Conservation (phyloP, 2,797 vertebrate genomes). For the Chloroceryle inda region DNA sequence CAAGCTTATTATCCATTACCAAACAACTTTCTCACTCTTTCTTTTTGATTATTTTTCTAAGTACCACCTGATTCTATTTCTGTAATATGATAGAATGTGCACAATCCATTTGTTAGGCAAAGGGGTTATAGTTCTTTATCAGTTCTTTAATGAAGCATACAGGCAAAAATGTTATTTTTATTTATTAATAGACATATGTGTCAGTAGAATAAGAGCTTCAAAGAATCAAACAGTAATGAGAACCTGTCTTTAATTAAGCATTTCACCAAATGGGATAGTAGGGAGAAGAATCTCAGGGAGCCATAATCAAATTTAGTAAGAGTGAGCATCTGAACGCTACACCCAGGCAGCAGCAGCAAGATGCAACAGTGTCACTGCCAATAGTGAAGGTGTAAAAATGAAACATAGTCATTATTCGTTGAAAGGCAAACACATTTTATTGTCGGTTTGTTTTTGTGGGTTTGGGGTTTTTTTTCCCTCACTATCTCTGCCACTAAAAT, state of each 20-base stretch:
- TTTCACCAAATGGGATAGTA: neutral
- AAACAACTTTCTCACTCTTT: neutral
- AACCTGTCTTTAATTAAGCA: neutral
- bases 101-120: neutral
- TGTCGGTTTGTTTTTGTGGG: no score
- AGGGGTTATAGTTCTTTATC: neutral
- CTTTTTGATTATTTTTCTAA: neutral
- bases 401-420: neutral
- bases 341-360: neutral
- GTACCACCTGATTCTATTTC: neutral
- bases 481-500: neutral
- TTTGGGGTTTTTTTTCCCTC: rapidly evolving
- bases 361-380: neutral
- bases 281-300: neutral
- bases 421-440: neutral
- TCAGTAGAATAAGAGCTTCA: neutral
- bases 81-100: neutral
- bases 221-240: neutral
- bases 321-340: neutral
- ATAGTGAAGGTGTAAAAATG: neutral
- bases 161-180: neutral
- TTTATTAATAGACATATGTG: neutral
- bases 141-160: neutral
- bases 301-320: neutral
- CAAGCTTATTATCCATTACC: neutral